phyloP scores from a whole-genome alignment of 2,113 vertebrate species.

The Odocoileus hemionus region DNA sequence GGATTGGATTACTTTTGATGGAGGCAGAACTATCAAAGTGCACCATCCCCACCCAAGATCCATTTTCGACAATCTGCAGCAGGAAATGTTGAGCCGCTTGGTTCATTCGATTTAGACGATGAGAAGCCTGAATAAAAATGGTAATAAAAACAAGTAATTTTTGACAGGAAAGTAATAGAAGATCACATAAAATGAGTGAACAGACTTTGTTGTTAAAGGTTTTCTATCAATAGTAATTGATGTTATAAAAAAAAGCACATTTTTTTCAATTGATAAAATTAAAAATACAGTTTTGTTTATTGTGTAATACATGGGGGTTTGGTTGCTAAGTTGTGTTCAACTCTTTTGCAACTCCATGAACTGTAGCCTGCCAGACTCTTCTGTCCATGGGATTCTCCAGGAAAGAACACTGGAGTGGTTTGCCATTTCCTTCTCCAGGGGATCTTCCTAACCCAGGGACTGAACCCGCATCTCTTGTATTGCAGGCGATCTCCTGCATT shows the following conservation, averaged over 20 bases:
- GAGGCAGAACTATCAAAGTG: neutral
- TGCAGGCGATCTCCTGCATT: neutral
- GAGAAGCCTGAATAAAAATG: fast-evolving
- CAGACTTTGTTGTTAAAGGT: neutral
- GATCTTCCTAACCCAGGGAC: neutral
- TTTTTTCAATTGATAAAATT: neutral
- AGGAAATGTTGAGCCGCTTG: constrained; percentile 77
- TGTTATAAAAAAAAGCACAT: neutral
- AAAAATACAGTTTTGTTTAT: neutral
- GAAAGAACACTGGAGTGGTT: neutral
- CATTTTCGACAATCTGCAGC: constrained; percentile 64
- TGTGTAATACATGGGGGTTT: neutral
- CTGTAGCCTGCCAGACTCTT: neutral
- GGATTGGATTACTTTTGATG: neutral
- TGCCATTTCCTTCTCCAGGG: neutral
- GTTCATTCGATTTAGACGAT: constrained; percentile 64
- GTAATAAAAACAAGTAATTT: neutral
- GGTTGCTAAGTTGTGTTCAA: neutral
- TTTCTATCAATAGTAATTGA: neutral
- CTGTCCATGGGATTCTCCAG: neutral
- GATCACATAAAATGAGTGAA: neutral
- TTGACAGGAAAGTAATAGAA: neutral
- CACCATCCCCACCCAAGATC: constrained; percentile 77
- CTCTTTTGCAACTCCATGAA: neutral
- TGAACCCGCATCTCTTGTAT: neutral